Evolutionary conservation across 2,888 invertebrate species (phyloP).

Genomic region (Leuctra nigra): DNA sequence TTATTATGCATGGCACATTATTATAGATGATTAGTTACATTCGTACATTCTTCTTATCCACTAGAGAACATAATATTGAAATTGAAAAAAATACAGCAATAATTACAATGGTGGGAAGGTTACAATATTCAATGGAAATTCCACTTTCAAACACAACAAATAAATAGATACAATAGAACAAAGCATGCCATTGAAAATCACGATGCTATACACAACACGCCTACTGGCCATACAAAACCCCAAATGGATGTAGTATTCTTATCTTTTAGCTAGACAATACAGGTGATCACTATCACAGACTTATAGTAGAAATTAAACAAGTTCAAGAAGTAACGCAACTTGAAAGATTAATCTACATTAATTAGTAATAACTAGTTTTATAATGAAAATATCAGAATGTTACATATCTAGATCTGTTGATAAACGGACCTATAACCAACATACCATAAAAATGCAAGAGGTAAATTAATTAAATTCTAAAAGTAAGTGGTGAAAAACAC

Average conservation of each 20-base stretch:
- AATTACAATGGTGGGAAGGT: no score
- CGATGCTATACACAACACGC: no score
- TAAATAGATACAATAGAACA: not conserved
- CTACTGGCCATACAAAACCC: no score
- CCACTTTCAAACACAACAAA: not conserved
- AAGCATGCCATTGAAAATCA: not conserved
- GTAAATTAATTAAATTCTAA: not conserved
- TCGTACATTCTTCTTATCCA: not conserved
- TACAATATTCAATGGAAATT: no score
- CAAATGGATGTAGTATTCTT: no score
- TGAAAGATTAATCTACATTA: not conserved
- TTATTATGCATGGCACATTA: conserved; percentile 14
- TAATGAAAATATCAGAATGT: not conserved
- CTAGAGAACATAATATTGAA: not conserved
- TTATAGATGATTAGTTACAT: not conserved
- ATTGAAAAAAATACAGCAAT: not conserved
- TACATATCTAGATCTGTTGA: not conserved
- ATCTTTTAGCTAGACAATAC: no score
- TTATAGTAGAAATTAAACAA: no score
- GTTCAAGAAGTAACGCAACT: not conserved
- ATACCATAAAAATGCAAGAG: not conserved
- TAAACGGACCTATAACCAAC: not conserved
- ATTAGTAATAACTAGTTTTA: not conserved
- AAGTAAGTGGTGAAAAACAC: not conserved
- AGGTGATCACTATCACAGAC: no score